These are phyloP conservation scores for Lytechinus pictus DNA, from an alignment of 35 echinoderm and acorn worm species.

Conservation along the genomic window DNA sequence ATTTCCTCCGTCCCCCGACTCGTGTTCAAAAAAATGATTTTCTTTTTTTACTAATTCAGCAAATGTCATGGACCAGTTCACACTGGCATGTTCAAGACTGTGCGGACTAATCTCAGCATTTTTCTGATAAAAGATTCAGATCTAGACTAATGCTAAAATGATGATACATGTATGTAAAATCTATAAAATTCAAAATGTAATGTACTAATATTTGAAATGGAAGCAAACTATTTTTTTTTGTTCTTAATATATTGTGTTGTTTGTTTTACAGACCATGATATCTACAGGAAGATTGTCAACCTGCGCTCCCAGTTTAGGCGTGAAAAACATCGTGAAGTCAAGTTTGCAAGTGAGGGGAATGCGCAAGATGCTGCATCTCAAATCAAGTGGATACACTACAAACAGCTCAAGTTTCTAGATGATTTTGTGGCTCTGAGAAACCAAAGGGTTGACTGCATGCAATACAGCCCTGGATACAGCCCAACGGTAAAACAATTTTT, in stretches of 20 bases:
- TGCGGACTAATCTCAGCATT: too few relatives aligned
- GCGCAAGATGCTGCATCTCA: not conserved
- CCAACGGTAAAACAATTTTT: not conserved
- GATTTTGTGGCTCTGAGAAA: slow-evolving; percentile 28
- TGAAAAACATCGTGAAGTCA: slow-evolving; percentile 16
- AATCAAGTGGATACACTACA: slow-evolving; percentile 35
- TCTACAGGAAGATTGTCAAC: slow-evolving; percentile 27
- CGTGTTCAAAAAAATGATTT: too few relatives aligned
- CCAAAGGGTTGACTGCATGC: not conserved
- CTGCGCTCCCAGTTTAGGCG: slow-evolving; percentile 28
- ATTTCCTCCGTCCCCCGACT: too few relatives aligned
- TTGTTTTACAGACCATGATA: not conserved
- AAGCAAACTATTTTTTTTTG: too few relatives aligned
- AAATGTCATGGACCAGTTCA: too few relatives aligned
- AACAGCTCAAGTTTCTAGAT: slow-evolving; percentile 31
- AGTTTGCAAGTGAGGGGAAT: not conserved
- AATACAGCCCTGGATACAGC: slow-evolving; percentile 32
- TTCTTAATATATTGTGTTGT: not conserved
- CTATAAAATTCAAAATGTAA: too few relatives aligned
- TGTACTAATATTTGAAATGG: too few relatives aligned
- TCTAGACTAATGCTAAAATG: too few relatives aligned
- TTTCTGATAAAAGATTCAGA: too few relatives aligned
- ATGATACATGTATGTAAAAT: too few relatives aligned
- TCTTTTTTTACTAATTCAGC: too few relatives aligned
- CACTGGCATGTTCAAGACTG: too few relatives aligned